Conservation (phyloP, 1,140 invertebrate genomes). For the Papilio dardanus region DNA sequence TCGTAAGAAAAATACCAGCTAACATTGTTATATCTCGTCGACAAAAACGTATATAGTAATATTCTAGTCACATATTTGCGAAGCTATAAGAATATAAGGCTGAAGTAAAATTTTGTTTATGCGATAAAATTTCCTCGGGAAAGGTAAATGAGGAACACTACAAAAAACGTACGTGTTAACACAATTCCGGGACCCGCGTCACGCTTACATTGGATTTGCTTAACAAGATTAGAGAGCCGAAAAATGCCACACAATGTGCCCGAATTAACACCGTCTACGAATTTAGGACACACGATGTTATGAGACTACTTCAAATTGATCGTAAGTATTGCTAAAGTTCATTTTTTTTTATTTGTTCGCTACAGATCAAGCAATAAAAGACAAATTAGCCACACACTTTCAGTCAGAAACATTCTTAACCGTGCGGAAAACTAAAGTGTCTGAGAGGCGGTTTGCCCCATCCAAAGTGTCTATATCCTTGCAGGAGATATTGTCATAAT, state of each 20-base stretch:
- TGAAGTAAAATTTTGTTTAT: conserved; percentile 35
- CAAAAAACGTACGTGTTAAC: conserved; percentile 43
- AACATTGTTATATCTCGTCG: not conserved
- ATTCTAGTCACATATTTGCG: conserved; percentile 31
- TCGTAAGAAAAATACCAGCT: not conserved
- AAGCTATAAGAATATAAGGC: conserved; percentile 19
- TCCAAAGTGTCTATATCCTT: too few relatives aligned
- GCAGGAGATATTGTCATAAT: too few relatives aligned
- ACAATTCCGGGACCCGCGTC: conserved; percentile 54
- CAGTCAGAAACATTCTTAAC: too few relatives aligned
- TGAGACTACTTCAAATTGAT: conserved; percentile 28
- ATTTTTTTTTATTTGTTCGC: too few relatives aligned
- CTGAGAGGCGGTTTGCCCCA: too few relatives aligned
- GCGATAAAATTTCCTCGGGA: conserved; percentile 17
- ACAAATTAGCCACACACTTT: too few relatives aligned
- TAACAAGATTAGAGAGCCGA: conserved; percentile 66
- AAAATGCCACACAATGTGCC: conserved; percentile 60
- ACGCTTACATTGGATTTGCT: conserved; percentile 58
- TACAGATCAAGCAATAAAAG: too few relatives aligned
- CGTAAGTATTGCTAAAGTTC: not conserved
- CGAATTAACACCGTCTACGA: conserved; percentile 55
- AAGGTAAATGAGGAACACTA: conserved; percentile 35
- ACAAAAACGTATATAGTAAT: conserved; percentile 26
- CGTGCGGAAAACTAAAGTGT: too few relatives aligned
- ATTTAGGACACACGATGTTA: conserved; percentile 45